These are phyloP conservation scores for Crotalus viridis DNA, from an alignment of 2,113 vertebrate genomes.

Conservation along the genomic window DNA sequence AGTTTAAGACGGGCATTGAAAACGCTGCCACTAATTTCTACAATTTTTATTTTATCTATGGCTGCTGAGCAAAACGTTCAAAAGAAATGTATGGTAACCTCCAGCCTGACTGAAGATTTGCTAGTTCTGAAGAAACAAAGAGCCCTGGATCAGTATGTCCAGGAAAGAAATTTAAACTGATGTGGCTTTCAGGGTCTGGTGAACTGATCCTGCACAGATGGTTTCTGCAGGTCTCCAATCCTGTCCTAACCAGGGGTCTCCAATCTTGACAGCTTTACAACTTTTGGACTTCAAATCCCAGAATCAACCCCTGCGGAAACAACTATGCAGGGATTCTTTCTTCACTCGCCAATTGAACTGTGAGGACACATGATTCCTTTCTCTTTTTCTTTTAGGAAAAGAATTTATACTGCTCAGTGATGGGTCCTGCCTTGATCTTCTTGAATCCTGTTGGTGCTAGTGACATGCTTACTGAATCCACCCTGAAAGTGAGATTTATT, in stretches of 20 bases:
- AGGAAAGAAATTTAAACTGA: background rate
- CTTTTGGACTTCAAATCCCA: background rate
- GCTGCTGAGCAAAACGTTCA: background rate
- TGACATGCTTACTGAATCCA: background rate
- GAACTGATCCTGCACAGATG: background rate
- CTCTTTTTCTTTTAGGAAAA: background rate
- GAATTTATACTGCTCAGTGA: background rate
- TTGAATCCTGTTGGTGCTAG: background rate
- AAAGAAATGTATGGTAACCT: background rate
- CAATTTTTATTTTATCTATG: background rate
- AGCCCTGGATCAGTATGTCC: background rate
- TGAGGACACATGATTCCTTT: background rate
- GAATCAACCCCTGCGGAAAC: background rate
- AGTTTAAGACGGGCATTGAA: background rate
- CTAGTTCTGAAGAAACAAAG: background rate
- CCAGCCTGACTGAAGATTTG: background rate
- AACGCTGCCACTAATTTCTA: background rate
- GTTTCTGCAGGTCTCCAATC: background rate
- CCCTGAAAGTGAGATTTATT: constrained; percentile 8
- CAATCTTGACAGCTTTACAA: background rate
- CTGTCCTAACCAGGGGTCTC: background rate
- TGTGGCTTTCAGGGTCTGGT: background rate
- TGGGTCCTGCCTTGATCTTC: background rate
- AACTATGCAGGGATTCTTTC: background rate
- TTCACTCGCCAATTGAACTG: background rate